Percentiles rank a stretch among this genome's conserved stretches.
Conservation (phyloP, 2,888 invertebrate genomes). For the Protonemura montana region DNA sequence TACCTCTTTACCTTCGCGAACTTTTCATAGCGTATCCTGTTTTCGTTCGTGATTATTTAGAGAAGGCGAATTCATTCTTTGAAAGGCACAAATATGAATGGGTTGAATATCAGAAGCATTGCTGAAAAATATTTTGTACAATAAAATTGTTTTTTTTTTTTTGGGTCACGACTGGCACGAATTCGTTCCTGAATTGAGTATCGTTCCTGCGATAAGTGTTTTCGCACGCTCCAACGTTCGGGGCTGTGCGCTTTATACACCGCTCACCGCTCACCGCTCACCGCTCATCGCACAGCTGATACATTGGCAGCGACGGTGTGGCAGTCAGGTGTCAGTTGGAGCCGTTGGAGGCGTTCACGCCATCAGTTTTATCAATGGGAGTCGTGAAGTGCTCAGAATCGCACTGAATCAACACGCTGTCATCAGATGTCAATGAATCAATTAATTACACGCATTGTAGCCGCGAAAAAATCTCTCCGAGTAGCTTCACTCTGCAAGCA, state of each 20-base stretch:
- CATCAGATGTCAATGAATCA: constrained; percentile 3
- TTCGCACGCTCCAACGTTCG: background rate
- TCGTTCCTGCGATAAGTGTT: background rate
- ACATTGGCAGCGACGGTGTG: background rate
- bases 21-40: too few relatives aligned
- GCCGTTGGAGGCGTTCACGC: background rate
- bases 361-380: background rate
- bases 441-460: background rate
- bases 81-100: background rate
- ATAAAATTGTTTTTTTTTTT: background rate
- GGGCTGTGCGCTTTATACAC: background rate
- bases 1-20: too few relatives aligned
- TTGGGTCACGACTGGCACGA: background rate
- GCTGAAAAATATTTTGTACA: background rate
- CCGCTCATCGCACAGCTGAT: background rate
- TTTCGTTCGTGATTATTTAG: background rate
- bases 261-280: too few relatives aligned
- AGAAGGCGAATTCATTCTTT: background rate
- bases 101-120: background rate
- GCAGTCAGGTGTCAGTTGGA: background rate
- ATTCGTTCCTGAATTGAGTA: background rate
- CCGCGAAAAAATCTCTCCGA: background rate
- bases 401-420: background rate
- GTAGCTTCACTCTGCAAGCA: background rate
- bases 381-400: background rate